Evolutionary conservation across 2,113 vertebrate species (phyloP), one percentile per base, ranked within the genome.

Genomic region (Tilapia sparmanii): DNA sequence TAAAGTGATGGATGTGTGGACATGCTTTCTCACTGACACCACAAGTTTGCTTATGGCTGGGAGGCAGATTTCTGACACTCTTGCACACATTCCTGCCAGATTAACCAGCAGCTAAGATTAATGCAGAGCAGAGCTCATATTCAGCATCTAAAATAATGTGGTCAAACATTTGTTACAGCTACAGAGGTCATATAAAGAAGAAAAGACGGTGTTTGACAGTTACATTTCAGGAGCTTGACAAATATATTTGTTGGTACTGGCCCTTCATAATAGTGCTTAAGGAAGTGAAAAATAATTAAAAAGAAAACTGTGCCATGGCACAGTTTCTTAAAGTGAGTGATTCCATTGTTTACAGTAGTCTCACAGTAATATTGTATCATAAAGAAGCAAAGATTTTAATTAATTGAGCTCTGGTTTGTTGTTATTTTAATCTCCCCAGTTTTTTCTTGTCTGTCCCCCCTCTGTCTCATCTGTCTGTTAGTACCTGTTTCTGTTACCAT

Each of bases 71-170:
- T 87, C 61, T 90, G 86, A 91, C 88, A 91, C 87, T 76, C 71
- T 68, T 73, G 82, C 84, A 89, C 88, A 94, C 89, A 93, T 94
- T 94, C 92, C 93, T 87, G 24, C 40, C 83, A 92, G 92, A 95
- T 92, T 92, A 94, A 83, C 29, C 66, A 85, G 40, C 86, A 61
- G 80, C 35, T 59, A 81, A 86, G 86, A 89, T 92, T 83, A 92
- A 88, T 89, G 88, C 76, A 15, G 82, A 9, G 61, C 22, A 59
- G n/a, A 55, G 88, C 71, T 76, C 71, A 76, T 29, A 50, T 82
- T 90, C 91, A 88, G 24, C 82, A 16, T 59, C 33, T 24, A 9
- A 54, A 63, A 18, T 45, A 38, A 9, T 10, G 7, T 50, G 76
- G 73, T 57, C 73, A 33, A 31, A 38, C 19, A 8, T 61, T 35